These are phyloP conservation scores for Thecocarcelia acutangulata DNA, from an alignment of 2,888 invertebrate genomes.

Conservation along the genomic window DNA sequence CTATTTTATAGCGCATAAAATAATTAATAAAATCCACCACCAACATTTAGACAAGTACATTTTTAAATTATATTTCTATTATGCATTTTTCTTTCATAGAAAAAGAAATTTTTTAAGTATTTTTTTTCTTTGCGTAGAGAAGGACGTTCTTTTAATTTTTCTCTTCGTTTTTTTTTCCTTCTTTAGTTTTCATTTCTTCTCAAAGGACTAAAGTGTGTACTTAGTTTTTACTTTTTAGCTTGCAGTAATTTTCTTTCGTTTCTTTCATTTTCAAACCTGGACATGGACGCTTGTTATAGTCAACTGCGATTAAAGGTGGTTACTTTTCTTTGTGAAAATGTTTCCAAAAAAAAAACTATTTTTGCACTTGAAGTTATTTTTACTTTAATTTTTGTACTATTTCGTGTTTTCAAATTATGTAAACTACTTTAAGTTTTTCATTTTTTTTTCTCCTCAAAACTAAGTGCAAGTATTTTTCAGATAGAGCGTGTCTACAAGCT, in stretches of 20 bases:
- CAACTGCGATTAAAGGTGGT: slow-evolving; percentile 44
- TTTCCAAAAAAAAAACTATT: slow-evolving; percentile 2
- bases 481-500: slow-evolving; percentile 2
- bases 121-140: slow-evolving; percentile 19
- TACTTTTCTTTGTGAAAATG: background rate
- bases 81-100: slow-evolving; percentile 3
- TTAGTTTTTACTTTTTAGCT: slow-evolving; percentile 13
- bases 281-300: slow-evolving; percentile 47
- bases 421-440: slow-evolving; percentile 43
- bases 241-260: background rate
- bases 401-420: slow-evolving; percentile 53
- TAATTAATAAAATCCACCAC: background rate
- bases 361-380: slow-evolving; percentile 28
- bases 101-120: slow-evolving; percentile 48
- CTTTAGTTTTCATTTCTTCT: background rate
- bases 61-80: slow-evolving; percentile 3
- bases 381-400: slow-evolving; percentile 49
- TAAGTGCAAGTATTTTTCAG: slow-evolving; percentile 28
- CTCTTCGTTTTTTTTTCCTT: background rate
- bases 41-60: background rate
- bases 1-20: slow-evolving; percentile 2
- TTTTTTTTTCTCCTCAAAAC: background rate
- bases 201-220: slow-evolving; percentile 28
- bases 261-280: slow-evolving; percentile 16
- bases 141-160: slow-evolving; percentile 21